Evolutionary conservation across 1,140 invertebrate genomes (phyloP).

Genomic region (Wiebesia pumilae): DNA sequence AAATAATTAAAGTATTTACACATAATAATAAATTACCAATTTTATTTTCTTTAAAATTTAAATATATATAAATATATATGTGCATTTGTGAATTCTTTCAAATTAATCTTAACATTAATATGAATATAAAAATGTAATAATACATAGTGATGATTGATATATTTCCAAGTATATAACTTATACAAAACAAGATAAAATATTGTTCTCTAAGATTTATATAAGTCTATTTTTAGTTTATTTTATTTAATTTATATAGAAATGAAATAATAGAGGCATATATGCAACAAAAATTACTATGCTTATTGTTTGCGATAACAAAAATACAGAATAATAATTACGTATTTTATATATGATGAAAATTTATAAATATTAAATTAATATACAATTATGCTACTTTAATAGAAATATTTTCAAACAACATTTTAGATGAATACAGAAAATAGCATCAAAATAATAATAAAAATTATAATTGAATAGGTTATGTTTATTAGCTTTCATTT

Average conservation of each 20-base stretch:
- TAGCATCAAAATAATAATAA: background rate
- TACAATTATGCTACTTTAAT: background rate
- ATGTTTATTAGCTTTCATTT: background rate
- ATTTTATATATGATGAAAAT: background rate
- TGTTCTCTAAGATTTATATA: background rate
- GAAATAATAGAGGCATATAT: background rate
- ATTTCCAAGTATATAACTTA: background rate
- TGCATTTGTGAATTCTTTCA: background rate
- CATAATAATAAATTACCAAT: too few species aligned
- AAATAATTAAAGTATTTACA: too few species aligned
- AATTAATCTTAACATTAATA: too few species aligned
- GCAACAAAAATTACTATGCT: background rate
- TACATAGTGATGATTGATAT: background rate
- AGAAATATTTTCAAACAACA: background rate
- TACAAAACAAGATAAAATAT: background rate
- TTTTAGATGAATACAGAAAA: background rate
- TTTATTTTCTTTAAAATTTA: background rate
- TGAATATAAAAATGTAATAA: too few species aligned
- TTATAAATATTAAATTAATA: background rate
- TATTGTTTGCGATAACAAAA: background rate
- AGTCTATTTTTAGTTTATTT: background rate
- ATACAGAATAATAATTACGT: too few species aligned
- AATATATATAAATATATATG: background rate
- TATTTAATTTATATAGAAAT: background rate
- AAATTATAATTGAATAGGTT: constrained; percentile 8